Percentiles rank a stretch among this genome's conserved stretches.
Evolutionary conservation across 2,797 vertebrate species (phyloP).

Genomic region (Danio kyathit): DNA sequence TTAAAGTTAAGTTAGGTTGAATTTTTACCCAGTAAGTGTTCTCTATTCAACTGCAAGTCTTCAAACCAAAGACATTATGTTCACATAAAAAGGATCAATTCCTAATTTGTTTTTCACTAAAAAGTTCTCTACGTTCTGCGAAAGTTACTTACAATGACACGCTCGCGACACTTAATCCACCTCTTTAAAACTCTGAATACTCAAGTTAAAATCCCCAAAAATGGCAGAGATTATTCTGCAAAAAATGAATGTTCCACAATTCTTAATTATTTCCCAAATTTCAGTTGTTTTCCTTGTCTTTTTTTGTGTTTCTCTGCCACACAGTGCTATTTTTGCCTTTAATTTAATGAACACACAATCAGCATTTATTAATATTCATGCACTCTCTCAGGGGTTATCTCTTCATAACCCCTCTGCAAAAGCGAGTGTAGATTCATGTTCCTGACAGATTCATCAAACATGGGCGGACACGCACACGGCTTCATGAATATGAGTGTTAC

Average conservation of each 20-base stretch:
- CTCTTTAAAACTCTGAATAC: neutral
- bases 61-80: neutral
- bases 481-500: constrained; percentile 41
- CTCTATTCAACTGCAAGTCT: neutral
- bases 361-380: constrained; percentile 26
- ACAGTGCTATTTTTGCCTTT: constrained; percentile 12
- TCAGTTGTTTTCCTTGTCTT: neutral
- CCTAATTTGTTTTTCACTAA: neutral
- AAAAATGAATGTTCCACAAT: neutral
- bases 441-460: constrained; percentile 40
- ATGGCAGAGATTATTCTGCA: neutral
- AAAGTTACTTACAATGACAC: neutral
- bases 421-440: neutral
- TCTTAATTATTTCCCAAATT: neutral
- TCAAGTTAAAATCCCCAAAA: neutral
- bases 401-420: constrained; percentile 14
- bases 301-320: neutral
- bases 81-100: neutral
- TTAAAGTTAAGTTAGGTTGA: neutral
- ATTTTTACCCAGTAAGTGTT: neutral
- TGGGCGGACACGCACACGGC: constrained; percentile 17
- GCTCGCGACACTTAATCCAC: neutral
- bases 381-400: neutral
- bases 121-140: neutral
- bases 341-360: constrained; percentile 8